These are phyloP conservation scores for Archocentrus centrarchus DNA, from an alignment of 2,113 vertebrate species.

Conservation along the genomic window DNA sequence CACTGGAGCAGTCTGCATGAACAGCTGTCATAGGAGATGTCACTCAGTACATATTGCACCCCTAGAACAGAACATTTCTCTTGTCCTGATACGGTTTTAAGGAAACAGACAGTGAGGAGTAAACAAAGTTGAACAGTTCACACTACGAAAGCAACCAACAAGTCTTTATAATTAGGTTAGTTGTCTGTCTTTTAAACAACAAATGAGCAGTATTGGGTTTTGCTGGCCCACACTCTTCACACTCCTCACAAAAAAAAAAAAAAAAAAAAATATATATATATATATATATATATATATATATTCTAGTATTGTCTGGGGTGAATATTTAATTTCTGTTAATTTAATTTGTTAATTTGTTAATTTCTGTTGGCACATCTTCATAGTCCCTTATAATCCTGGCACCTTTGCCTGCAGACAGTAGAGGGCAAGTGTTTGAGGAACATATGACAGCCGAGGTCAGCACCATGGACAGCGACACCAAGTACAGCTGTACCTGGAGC, in stretches of 20 bases:
- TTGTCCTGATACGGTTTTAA: slow-evolving; percentile 29
- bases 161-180: not conserved
- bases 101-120: not conserved
- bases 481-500: not conserved
- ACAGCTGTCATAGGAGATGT: slow-evolving; percentile 60
- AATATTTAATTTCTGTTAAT: not conserved
- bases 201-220: not conserved
- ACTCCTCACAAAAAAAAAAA: not conserved
- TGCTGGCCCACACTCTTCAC: too few species aligned
- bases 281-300: too few species aligned
- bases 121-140: slow-evolving; percentile 14
- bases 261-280: too few species aligned
- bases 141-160: not conserved
- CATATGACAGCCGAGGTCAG: slow-evolving; percentile 35
- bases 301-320: not conserved
- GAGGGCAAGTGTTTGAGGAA: slow-evolving; percentile 22
- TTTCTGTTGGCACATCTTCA: not conserved
- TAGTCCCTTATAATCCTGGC: slow-evolving; percentile 18
- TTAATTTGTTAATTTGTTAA: not conserved
- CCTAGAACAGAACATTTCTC: not conserved
- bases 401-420: slow-evolving; percentile 14
- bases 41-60: slow-evolving; percentile 49
- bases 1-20: slow-evolving; percentile 61
- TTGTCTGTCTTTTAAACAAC: not conserved
- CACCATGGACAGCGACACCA: slow-evolving; percentile 32